These are phyloP conservation scores for Argyrosomus japonicus DNA, from an alignment of 2,113 vertebrate species.

Conservation along the genomic window DNA sequence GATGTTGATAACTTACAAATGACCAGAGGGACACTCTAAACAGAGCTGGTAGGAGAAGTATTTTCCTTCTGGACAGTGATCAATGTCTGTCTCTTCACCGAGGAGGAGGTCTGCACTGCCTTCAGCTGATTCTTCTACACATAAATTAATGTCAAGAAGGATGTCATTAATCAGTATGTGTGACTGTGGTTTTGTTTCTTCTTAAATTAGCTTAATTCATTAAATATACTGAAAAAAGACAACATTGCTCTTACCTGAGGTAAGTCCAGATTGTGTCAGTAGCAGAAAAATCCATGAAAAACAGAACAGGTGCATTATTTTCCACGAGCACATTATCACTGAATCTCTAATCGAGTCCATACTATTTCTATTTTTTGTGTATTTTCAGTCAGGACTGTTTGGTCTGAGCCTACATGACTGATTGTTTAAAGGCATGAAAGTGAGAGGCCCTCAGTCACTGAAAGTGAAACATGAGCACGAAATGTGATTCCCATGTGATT, in stretches of 20 bases:
- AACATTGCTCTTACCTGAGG: constrained; percentile 73
- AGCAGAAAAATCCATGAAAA: constrained; percentile 60
- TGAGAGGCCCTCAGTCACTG: constrained; percentile 70
- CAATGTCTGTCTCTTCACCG: constrained; percentile 33
- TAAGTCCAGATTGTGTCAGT: constrained; percentile 34
- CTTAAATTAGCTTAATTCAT: not conserved
- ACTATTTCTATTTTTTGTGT: not conserved
- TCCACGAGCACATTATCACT: constrained; percentile 51
- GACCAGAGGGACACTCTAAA: constrained; percentile 86
- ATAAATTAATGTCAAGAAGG: not conserved
- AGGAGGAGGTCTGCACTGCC: constrained; percentile 48
- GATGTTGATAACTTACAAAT: constrained; percentile 84
- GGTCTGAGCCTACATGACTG: constrained; percentile 31
- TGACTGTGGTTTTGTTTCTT: not conserved
- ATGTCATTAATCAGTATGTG: constrained; percentile 1
- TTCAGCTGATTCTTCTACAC: constrained; percentile 51
- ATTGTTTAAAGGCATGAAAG: constrained; percentile 68
- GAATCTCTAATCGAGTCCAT: constrained; percentile 18
- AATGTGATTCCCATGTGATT: constrained; percentile 72
- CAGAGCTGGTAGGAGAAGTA: constrained; percentile 83
- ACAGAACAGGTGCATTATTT: constrained; percentile 48
- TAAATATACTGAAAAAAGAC: not conserved
- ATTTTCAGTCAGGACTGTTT: constrained; percentile 23
- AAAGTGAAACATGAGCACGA: constrained; percentile 81
- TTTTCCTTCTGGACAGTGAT: constrained; percentile 81